Evolutionary conservation across 1,140 invertebrate genomes (phyloP), one percentile per base, ranked within the genome.

Genomic region (Brachionus rotundiformis): DNA sequence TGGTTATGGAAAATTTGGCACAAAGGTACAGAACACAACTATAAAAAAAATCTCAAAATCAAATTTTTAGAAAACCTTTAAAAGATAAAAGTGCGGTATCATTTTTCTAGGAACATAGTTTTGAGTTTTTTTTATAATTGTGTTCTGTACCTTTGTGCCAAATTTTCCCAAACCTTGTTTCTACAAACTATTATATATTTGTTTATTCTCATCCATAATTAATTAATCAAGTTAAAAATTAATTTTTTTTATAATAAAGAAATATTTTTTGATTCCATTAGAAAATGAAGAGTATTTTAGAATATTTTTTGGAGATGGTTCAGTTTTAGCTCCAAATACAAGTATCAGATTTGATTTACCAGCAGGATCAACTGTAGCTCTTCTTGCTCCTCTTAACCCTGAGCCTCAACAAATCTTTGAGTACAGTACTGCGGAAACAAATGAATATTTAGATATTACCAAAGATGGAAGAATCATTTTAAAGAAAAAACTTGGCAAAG

Each of bases 221-320:
- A 27, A 25, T 59, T 27, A 27, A n/a, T 25, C 19, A 8, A 23
- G 25, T 63, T 31, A 10, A 13, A 63, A 3, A 11, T 11, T 25
- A 63, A 63, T 5, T 63, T 68, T 68, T 36, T 19, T 16, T 31
- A 23, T 25, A 36, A 16, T 19, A 36, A n/a, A 68, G 63, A 68
- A 68, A 68, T 68, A 68, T 68, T 68, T 68, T 68, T 16, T 68
- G 63, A 33, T 68, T 33, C 63, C 63, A 36, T 23, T 68, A 36
- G 29, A 68, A 19, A 36, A 39, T 1, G 16, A 68, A 19, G 16
- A 33, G 19, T 33, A 19, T 19, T 16, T 31, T 0, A 7, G 11
- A 6, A 11, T 68, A n/a, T 23, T 36, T 16, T 68, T 39, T 8
- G 63, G 36, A n/a, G 19, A 68, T 16, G 19, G 19, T 33, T 0